These are phyloP conservation scores for Punctoribates punctum DNA, from an alignment of 2,888 invertebrate species.

Conservation along the genomic window DNA sequence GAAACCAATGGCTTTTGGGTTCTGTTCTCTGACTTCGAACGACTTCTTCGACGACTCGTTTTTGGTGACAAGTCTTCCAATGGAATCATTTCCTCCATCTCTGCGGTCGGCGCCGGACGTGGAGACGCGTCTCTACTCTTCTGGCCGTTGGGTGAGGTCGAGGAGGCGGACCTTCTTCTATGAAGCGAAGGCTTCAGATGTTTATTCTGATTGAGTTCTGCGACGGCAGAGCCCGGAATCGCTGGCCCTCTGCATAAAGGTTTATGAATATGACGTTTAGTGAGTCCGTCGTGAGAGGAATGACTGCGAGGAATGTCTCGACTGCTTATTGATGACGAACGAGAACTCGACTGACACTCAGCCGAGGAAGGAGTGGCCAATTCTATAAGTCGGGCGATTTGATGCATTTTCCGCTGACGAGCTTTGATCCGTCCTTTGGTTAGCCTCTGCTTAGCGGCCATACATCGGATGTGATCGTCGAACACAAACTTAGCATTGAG, in stretches of 20 bases:
- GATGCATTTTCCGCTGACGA: constrained; percentile 92
- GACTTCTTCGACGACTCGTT: constrained; percentile 20
- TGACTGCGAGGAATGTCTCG: constrained; percentile 38
- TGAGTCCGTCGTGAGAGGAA: constrained; percentile 31
- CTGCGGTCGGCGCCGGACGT: constrained; percentile 1
- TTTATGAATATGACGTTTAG: background rate
- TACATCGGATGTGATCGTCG: constrained; percentile 97
- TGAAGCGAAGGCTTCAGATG: constrained; percentile 12
- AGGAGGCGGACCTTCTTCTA: constrained; percentile 1
- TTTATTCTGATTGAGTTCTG: constrained; percentile 15
- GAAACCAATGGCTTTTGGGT: background rate
- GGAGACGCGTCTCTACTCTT: constrained; percentile 41
- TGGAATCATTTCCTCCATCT: constrained; percentile 42
- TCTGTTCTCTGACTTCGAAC: constrained; percentile 36
- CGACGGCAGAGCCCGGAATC: constrained; percentile 38
- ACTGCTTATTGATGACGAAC: background rate
- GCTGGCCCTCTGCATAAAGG: constrained; percentile 23
- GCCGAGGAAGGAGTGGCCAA: constrained; percentile 55
- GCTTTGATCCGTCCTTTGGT: constrained; percentile 64
- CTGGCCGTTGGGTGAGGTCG: background rate
- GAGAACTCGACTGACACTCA: constrained; percentile 1
- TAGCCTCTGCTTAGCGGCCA: constrained; percentile 88
- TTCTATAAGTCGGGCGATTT: constrained; percentile 86
- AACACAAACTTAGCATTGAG: constrained; percentile 89
- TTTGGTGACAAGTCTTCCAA: constrained; percentile 41